Percentiles rank a stretch among this genome's conserved stretches.
Evolutionary conservation across 1,140 invertebrate genomes (phyloP).

Genomic region (Hestina assimilis): DNA sequence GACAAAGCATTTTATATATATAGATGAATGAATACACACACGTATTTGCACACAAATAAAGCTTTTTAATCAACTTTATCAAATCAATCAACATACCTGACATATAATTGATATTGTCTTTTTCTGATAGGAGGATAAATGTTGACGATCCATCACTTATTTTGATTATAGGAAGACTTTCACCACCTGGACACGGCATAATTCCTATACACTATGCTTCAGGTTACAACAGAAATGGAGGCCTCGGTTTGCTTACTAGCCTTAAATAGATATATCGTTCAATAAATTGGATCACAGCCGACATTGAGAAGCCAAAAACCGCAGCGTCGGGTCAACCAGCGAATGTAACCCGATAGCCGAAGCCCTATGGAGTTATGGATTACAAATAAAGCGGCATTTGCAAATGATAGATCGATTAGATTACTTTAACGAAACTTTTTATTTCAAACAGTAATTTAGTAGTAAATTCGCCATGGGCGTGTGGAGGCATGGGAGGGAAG

Average conservation of each 20-base stretch:
- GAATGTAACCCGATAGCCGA: constrained; percentile 38
- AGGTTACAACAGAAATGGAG: constrained; percentile 21
- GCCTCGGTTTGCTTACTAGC: constrained; percentile 10
- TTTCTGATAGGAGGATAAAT: constrained; percentile 14
- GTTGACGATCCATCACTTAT: constrained; percentile 25
- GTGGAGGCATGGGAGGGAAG: too few species aligned
- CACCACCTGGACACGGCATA: constrained; percentile 26
- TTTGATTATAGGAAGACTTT: constrained; percentile 26
- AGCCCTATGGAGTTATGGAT: constrained; percentile 28
- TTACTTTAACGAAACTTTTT: constrained; percentile 1
- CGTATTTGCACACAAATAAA: too few species aligned
- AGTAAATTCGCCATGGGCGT: too few species aligned
- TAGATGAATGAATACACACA: too few species aligned
- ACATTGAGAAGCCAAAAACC: constrained; percentile 40
- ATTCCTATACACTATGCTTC: constrained; percentile 10
- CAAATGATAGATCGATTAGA: background rate
- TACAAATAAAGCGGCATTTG: constrained; percentile 9
- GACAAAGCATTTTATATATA: too few species aligned
- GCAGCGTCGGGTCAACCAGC: constrained; percentile 31
- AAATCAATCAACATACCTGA: constrained; percentile 12
- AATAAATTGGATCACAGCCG: constrained; percentile 32
- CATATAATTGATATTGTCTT: constrained; percentile 8
- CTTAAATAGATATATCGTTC: constrained; percentile 26
- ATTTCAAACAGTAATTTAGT: background rate
- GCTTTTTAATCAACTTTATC: background rate